phyloP scores from a whole-genome alignment of 1,140 invertebrate genomes.

The Penaeus chinensis region DNA sequence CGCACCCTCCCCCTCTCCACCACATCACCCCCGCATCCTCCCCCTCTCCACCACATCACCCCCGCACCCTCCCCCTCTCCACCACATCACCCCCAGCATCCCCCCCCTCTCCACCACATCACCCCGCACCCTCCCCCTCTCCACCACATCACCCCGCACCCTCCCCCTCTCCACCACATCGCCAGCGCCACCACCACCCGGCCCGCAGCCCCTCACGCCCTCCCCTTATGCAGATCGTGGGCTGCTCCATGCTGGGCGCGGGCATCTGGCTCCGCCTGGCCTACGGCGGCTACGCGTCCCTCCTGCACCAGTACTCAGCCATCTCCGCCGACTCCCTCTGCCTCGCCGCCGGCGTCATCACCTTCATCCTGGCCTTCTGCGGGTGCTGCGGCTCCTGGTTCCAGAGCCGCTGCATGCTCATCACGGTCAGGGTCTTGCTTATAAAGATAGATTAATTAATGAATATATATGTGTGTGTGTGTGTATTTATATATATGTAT shows the following conservation, averaged over 20 bases:
- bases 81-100: no score
- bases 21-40: no score
- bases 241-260: constrained; percentile 79
- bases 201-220: constrained; percentile 1
- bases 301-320: constrained; percentile 78
- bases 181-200: no score
- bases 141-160: no score
- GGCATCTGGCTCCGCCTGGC: constrained; percentile 79
- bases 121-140: no score
- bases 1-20: no score
- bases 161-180: no score
- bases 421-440: constrained; percentile 74
- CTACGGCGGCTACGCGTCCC: constrained; percentile 78
- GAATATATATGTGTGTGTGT: no score
- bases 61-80: no score
- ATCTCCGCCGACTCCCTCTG: constrained; percentile 78
- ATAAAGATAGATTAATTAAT: accelerated
- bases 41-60: no score
- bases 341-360: constrained; percentile 76
- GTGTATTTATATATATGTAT: no score
- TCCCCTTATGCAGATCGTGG: constrained; percentile 75
- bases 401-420: constrained; percentile 80
- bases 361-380: constrained; percentile 81
- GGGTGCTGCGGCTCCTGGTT: constrained; percentile 87
- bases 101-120: no score